Evolutionary conservation across 2,113 vertebrate species (phyloP), one percentile per base, ranked within the genome.

Genomic region (Channa maculata): DNA sequence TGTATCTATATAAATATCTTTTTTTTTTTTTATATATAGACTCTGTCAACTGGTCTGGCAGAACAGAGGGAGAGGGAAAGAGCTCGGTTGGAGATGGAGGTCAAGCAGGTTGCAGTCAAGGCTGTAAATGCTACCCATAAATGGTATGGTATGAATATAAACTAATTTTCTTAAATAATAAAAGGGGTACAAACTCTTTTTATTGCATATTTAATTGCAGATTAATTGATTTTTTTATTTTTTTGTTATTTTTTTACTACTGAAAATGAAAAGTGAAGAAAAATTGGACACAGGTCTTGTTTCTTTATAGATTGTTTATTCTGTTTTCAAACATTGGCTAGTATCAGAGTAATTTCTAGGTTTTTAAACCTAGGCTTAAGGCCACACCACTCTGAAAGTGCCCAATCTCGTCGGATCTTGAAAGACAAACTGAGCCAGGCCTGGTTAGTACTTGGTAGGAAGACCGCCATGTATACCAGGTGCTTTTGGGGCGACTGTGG

Each of bases 81-180:
- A 64, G 53, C 54, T 14, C 86, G 90, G 8, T 75, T 94, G 45
- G 54, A 68, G 59, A 53, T 33, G 14, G 92, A 94, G 83, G 81
- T 94, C 53, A 67, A 75, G 7, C 72, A 79, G 15, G 84, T 67
- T 2, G 15, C 84, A 49, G 77, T 77, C 10, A 83, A 85, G 61
- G 91, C 92, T 52, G 12, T 44, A 0, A 7, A 44, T 5, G 39
- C 71, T 34, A 6, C 92, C 58, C 51, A 76, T 2, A 88, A 84
- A 73, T 94, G 94, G 94, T 94, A 84, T 24, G 24, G 24, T 24
- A 24, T 36, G 69, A 5, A 11, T 6, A 1, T 34, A 36, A 49
- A 61, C 13, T 45, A 34, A 50, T 38, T 4, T 14, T n/a, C 9
- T 52, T 9, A 13, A 2, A 48, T 11, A 36, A 3, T 41, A 11